Conservation (phyloP, 2,797 vertebrate species). For the Crenuchus spilurus region DNA sequence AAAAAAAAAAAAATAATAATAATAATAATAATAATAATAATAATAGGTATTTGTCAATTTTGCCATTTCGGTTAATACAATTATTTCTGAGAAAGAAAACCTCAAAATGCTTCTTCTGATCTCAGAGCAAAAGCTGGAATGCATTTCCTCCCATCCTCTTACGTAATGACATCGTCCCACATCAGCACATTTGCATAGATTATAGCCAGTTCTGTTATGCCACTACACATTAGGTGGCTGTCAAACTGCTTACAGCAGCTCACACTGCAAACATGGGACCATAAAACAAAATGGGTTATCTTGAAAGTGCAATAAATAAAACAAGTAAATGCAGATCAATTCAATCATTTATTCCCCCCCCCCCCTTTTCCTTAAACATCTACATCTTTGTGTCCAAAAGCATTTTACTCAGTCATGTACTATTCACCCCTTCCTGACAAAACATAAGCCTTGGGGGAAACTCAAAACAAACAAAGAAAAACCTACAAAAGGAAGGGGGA, state of each 20-base stretch:
- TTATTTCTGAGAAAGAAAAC: too few relatives aligned
- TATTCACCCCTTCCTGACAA: conserved; percentile 29
- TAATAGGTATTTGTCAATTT: too few relatives aligned
- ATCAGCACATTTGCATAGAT: neutral
- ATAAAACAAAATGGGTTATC: too few relatives aligned
- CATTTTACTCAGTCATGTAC: conserved; percentile 42
- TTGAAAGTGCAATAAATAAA: neutral
- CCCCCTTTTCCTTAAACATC: conserved; percentile 40
- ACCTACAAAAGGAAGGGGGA: neutral
- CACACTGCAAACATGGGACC: neutral
- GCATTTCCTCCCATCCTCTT: neutral
- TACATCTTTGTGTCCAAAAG: conserved; percentile 49
- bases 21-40: too few relatives aligned
- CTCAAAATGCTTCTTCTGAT: neutral
- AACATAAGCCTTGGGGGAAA: conserved; percentile 9
- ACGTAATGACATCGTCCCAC: neutral
- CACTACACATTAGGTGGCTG: neutral
- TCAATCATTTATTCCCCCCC: conserved; percentile 29
- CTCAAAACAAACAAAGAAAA: neutral
- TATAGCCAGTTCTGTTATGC: neutral
- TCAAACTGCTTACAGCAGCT: neutral
- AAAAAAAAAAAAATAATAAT: too few relatives aligned
- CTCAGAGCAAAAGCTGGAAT: neutral
- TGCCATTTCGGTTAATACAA: too few relatives aligned
- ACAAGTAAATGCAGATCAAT: conserved; percentile 36